These are phyloP conservation scores for Scophthalmus maximus DNA, from an alignment of 2,113 vertebrate species.

Conservation along the genomic window DNA sequence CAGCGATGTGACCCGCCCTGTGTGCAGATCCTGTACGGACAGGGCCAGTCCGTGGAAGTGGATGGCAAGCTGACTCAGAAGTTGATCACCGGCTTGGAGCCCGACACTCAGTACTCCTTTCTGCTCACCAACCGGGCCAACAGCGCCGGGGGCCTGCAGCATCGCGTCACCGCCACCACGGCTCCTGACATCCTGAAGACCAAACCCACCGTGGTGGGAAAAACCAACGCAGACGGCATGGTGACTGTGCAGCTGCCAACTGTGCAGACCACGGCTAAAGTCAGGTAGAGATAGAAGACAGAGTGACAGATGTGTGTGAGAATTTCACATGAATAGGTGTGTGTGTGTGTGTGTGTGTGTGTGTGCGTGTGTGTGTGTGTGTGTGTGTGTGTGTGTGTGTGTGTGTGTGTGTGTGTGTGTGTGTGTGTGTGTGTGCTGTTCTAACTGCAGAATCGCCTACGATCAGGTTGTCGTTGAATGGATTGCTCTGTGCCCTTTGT, in stretches of 20 bases:
- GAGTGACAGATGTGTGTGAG: not conserved
- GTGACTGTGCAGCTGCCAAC: constrained; percentile 94
- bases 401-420: not conserved
- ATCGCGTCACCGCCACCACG: constrained; percentile 92
- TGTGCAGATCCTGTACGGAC: constrained; percentile 93
- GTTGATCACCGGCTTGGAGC: constrained; percentile 92
- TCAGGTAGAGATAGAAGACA: constrained; percentile 84
- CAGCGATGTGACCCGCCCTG: not conserved
- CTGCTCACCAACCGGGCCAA: constrained; percentile 95
- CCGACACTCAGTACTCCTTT: constrained; percentile 96
- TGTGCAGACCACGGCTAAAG: constrained; percentile 90
- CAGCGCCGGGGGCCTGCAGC: constrained; percentile 94
- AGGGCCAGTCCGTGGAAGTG: constrained; percentile 93
- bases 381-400: constrained; percentile 1
- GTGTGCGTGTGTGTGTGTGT: not conserved
- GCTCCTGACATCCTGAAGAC: constrained; percentile 93
- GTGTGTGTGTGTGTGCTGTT: constrained; percentile 6
- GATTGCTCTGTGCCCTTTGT: constrained; percentile 5
- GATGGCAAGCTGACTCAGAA: constrained; percentile 94
- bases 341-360: constrained; percentile 3
- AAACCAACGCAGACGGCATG: constrained; percentile 94
- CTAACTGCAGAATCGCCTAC: constrained; percentile 13
- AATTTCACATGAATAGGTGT: not conserved
- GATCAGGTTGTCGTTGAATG: constrained; percentile 6
- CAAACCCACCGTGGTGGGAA: constrained; percentile 93